phyloP scores from a whole-genome alignment of 2,113 vertebrate genomes.

The Galeopterus variegatus region DNA sequence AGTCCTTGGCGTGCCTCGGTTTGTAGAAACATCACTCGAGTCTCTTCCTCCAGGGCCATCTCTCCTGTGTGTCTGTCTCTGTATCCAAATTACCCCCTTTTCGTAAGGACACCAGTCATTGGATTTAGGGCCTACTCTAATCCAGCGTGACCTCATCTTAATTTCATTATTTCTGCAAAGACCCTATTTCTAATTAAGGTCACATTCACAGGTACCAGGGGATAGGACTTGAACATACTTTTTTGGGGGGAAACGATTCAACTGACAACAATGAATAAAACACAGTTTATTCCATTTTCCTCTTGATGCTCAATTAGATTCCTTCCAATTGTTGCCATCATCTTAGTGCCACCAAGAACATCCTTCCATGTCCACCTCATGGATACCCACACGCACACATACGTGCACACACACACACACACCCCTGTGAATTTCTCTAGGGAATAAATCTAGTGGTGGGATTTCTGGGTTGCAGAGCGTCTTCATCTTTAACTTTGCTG shows the following conservation, averaged over 20 bases:
- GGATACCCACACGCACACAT: too few relatives aligned
- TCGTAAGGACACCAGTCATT: background rate
- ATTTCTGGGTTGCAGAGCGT: background rate
- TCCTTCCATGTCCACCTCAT: rapidly evolving
- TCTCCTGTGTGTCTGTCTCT: background rate
- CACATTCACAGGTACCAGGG: background rate
- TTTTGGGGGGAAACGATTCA: background rate
- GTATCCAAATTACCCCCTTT: background rate
- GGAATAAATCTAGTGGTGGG: background rate
- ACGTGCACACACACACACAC: too few relatives aligned
- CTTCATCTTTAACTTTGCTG: background rate
- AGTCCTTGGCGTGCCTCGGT: background rate
- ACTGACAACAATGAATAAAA: background rate
- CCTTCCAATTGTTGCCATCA: background rate
- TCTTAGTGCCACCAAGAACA: background rate
- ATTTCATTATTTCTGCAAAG: background rate
- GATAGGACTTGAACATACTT: background rate
- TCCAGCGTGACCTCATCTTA: background rate
- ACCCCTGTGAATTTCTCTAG: background rate
- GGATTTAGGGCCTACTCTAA: background rate
- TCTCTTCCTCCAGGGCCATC: background rate
- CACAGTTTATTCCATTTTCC: background rate
- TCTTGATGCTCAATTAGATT: background rate
- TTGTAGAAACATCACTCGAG: rapidly evolving
- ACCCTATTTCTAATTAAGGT: background rate